Conservation (phyloP, 2,113 vertebrate species). For the Pantherophis guttatus region DNA sequence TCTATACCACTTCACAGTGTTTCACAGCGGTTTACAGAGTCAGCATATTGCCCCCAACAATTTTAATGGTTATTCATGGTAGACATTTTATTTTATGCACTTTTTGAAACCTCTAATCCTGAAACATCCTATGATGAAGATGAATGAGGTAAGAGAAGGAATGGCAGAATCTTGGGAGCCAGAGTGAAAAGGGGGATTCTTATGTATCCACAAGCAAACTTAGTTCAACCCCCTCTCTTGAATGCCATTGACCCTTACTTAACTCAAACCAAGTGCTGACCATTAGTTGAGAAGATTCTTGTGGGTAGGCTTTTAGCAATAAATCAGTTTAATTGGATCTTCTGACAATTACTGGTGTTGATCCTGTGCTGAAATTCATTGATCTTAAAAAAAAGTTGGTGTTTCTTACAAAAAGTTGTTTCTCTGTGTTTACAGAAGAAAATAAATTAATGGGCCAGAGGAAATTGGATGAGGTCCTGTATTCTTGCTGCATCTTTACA, state of each 20-base stretch:
- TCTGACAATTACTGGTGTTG: background rate
- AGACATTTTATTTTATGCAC: background rate
- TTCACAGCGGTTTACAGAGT: background rate
- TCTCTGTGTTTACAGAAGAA: background rate
- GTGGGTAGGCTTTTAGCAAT: background rate
- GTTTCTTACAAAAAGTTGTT: background rate
- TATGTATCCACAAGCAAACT: background rate
- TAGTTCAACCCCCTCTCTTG: background rate
- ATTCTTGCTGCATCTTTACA: background rate
- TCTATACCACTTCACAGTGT: background rate
- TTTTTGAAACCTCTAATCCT: background rate
- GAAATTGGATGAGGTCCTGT: background rate
- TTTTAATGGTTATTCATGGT: background rate
- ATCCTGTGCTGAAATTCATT: background rate
- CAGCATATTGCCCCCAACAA: background rate
- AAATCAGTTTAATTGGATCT: background rate
- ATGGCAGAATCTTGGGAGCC: background rate
- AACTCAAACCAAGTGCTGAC: background rate
- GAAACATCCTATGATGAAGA: background rate
- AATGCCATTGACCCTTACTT: background rate
- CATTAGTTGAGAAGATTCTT: background rate
- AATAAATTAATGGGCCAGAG: background rate
- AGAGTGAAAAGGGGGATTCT: background rate
- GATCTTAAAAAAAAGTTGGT: background rate
- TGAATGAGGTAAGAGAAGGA: background rate